Conservation (phyloP, 2,888 invertebrate genomes). For the Tinea pellionella region DNA sequence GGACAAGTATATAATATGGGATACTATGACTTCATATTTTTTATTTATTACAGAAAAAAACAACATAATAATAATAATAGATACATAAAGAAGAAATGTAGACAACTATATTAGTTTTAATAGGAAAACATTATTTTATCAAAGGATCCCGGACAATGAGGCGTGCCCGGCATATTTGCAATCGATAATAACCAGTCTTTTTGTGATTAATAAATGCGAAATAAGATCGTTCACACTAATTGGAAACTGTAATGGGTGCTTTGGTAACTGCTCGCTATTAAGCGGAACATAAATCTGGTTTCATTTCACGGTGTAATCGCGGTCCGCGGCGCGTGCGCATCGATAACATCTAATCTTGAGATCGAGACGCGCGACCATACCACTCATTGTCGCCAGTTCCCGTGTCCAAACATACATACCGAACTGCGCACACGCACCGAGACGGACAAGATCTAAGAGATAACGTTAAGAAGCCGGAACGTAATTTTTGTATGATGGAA, state of each 20-base stretch:
- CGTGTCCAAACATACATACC: constrained; percentile 44
- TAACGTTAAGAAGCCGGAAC: not conserved
- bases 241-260: constrained; percentile 10
- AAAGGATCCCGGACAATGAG: not conserved
- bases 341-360: constrained; percentile 39
- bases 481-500: constrained; percentile 2
- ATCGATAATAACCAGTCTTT: not conserved
- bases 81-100: too few relatives aligned
- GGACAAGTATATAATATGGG: too few relatives aligned
- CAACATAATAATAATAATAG: too few relatives aligned
- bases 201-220: not conserved
- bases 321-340: constrained; percentile 41
- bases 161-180: constrained; percentile 10
- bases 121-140: not conserved
- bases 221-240: constrained; percentile 12
- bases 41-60: too few relatives aligned
- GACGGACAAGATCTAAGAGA: not conserved
- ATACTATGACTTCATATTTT: too few relatives aligned
- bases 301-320: constrained; percentile 38
- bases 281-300: constrained; percentile 24
- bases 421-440: not conserved
- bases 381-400: constrained; percentile 39
- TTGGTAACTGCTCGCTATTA: constrained; percentile 10
- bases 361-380: constrained; percentile 43
- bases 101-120: not conserved